Conservation (phyloP, 2,888 invertebrate species). For the Andrena chrysosceles region DNA sequence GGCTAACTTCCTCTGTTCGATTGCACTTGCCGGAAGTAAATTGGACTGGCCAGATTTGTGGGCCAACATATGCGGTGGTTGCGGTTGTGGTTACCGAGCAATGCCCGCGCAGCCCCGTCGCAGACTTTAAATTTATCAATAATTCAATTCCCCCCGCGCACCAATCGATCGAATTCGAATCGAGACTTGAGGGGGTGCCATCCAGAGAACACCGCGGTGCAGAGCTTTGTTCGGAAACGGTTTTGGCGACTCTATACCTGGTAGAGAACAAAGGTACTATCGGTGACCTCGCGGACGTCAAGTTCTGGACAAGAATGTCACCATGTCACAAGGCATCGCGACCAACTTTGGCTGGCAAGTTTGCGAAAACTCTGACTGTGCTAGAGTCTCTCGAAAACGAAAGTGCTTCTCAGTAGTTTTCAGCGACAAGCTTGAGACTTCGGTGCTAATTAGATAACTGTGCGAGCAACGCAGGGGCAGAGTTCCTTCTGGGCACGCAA, state of each 20-base stretch:
- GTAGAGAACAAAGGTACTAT: slow-evolving; percentile 3
- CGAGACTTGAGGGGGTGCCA: background rate
- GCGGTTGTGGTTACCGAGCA: slow-evolving; percentile 44
- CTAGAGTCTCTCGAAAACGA: slow-evolving; percentile 6
- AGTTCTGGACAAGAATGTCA: slow-evolving; percentile 26
- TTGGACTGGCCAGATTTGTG: slow-evolving; percentile 55
- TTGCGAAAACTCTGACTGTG: background rate
- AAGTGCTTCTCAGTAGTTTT: slow-evolving; percentile 8
- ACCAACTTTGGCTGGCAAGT: background rate
- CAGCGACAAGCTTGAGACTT: slow-evolving; percentile 13
- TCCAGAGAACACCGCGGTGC: background rate
- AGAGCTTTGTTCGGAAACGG: background rate
- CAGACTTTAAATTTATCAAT: slow-evolving; percentile 26
- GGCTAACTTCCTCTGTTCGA: slow-evolving; percentile 44
- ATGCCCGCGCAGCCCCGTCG: slow-evolving; percentile 1
- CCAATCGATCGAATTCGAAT: background rate
- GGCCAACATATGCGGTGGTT: slow-evolving; percentile 42
- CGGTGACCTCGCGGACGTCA: slow-evolving; percentile 12
- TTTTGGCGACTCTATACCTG: no score
- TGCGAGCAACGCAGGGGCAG: no score
- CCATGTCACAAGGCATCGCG: background rate
- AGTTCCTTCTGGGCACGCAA: slow-evolving; percentile 2
- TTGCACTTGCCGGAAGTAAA: slow-evolving; percentile 56
- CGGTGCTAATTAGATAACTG: slow-evolving; percentile 6
- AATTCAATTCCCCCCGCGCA: slow-evolving; percentile 23